Evolutionary conservation across 1,140 invertebrate genomes (phyloP).

Genomic region (Bombus waltoni): DNA sequence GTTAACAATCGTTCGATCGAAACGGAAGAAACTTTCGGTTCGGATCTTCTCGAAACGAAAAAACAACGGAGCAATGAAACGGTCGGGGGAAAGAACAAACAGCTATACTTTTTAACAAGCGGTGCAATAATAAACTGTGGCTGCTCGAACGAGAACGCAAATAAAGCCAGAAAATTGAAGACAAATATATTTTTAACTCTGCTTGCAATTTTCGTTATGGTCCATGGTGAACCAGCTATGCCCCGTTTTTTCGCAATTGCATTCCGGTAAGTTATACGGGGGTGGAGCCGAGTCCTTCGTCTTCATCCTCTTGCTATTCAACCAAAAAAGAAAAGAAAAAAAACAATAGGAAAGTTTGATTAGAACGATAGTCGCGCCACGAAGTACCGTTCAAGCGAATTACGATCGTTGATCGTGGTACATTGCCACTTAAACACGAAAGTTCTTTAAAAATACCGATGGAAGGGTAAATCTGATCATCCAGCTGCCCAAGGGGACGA

Average conservation of each 20-base stretch:
- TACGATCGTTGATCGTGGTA: constrained; percentile 16
- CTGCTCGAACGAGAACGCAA: background rate
- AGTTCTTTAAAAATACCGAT: constrained; percentile 13
- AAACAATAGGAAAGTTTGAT: background rate
- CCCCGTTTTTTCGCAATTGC: background rate
- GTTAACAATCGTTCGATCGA: background rate
- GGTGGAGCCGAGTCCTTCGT: background rate
- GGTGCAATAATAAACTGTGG: constrained; percentile 19
- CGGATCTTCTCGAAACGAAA: background rate
- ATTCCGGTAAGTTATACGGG: background rate
- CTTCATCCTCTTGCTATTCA: background rate
- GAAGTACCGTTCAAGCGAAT: constrained; percentile 47
- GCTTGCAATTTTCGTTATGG: constrained; percentile 28
- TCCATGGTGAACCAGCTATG: too few relatives aligned
- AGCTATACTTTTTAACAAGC: constrained; percentile 17
- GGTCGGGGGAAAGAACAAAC: constrained; percentile 10
- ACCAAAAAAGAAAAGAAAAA: background rate
- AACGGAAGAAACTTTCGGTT: background rate
- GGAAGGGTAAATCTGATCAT: constrained; percentile 68
- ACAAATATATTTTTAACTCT: constrained; percentile 49
- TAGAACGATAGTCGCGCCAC: constrained; percentile 30
- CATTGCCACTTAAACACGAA: background rate
- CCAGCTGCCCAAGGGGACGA: constrained; percentile 44
- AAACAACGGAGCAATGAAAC: background rate
- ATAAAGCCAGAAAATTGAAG: constrained; percentile 38